Percentiles rank a stretch among this genome's conserved stretches.
Evolutionary conservation across 2,113 vertebrate genomes (phyloP).

Genomic region (Chinchilla lanigera): DNA sequence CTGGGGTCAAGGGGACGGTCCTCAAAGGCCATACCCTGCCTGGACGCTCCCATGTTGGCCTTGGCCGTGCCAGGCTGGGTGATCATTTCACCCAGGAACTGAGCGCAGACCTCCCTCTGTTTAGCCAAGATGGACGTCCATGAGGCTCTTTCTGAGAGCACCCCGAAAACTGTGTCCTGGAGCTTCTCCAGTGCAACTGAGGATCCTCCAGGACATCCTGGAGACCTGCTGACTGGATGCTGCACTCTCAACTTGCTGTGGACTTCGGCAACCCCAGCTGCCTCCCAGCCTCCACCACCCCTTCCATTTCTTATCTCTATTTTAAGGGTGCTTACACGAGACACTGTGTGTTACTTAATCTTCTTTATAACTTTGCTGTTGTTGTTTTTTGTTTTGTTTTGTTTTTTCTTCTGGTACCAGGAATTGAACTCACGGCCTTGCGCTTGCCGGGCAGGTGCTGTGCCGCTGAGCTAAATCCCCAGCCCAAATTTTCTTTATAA

Average conservation of each 20-base stretch:
- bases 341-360: not conserved
- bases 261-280: not conserved
- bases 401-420: too few relatives aligned
- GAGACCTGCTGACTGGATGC: not conserved
- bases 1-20: conserved; percentile 97
- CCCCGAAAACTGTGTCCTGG: conserved; percentile 71
- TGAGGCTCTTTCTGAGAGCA: conserved; percentile 93
- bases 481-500: not conserved
- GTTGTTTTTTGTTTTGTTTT: too few relatives aligned
- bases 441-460: too few relatives aligned
- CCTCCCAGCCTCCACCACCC: not conserved
- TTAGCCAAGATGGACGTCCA: conserved; percentile 95
- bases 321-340: not conserved
- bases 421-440: too few relatives aligned
- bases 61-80: conserved; percentile 98
- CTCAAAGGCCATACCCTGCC: conserved; percentile 97
- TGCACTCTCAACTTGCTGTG: not conserved
- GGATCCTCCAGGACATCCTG: not conserved
- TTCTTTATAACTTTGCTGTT: conserved; percentile 11
- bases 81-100: conserved; percentile 98
- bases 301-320: not conserved
- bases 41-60: conserved; percentile 94
- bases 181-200: not conserved
- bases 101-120: conserved; percentile 95
- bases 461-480: too few relatives aligned